A percentile compares a stretch with the other conserved stretches of the same genome.
These are phyloP conservation scores for Urophycis tenuis DNA, from an alignment of 2,797 vertebrate genomes.

Conservation along the genomic window DNA sequence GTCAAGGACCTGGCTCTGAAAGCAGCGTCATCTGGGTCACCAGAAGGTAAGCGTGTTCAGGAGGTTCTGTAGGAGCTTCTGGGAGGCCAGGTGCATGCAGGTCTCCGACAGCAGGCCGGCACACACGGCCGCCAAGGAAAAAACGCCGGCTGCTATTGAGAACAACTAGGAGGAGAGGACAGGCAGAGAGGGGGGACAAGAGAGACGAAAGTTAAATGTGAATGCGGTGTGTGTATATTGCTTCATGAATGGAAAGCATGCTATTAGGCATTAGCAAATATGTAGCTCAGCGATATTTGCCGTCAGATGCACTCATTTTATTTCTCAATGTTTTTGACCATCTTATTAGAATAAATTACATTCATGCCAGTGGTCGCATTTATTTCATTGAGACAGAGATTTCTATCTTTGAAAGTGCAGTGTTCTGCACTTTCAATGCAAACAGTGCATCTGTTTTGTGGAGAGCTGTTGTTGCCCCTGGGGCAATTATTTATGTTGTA, in stretches of 20 bases:
- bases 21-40: constrained; percentile 15
- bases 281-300: too few species aligned
- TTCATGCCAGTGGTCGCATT: not conserved
- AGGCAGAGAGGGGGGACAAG: not conserved
- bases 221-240: not conserved
- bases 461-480: too few species aligned
- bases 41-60: constrained; percentile 46
- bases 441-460: not conserved
- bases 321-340: not conserved
- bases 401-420: not conserved
- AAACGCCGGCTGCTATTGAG: constrained; percentile 79
- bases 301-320: not conserved
- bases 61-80: constrained; percentile 66
- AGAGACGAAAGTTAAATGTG: not conserved
- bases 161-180: constrained; percentile 70
- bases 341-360: not conserved
- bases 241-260: not conserved
- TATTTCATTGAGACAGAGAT: not conserved
- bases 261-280: not conserved
- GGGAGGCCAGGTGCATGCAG: constrained; percentile 63
- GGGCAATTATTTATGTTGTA: not conserved
- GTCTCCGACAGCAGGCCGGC: constrained; percentile 81
- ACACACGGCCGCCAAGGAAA: constrained; percentile 72
- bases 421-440: too few species aligned
- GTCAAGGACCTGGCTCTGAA: not conserved